Conservation (phyloP, 2,888 invertebrate species). For the Drosophila fulvimacula region DNA sequence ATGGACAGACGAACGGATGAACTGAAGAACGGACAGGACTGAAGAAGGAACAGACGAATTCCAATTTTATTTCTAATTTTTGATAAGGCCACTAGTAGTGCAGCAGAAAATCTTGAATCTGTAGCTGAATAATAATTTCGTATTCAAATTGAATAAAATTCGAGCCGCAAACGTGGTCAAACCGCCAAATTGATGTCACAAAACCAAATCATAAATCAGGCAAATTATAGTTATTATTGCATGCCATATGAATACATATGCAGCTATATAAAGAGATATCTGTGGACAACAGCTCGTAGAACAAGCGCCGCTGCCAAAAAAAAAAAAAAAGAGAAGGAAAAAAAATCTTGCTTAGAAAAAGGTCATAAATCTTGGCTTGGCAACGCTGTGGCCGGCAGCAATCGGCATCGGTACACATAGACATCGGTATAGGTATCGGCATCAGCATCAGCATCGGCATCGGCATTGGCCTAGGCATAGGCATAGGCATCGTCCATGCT, state of each 20-base stretch:
- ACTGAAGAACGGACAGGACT: too few species aligned
- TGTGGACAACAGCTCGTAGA: conserved; percentile 62
- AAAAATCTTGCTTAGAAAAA: conserved; percentile 64
- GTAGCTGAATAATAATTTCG: background rate
- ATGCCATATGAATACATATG: conserved; percentile 46
- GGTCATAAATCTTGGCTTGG: conserved; percentile 71
- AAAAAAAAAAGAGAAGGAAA: background rate
- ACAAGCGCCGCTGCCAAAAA: conserved; percentile 68
- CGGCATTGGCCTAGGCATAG: conserved; percentile 39
- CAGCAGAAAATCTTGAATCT: background rate
- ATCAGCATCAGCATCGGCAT: conserved; percentile 29
- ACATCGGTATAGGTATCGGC: conserved; percentile 35
- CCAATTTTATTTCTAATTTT: too few species aligned
- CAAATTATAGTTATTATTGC: conserved; percentile 77
- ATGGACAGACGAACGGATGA: background rate
- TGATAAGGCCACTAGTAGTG: too few species aligned
- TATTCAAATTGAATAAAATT: conserved; percentile 22
- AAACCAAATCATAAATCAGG: conserved; percentile 75
- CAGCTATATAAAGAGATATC: conserved; percentile 51
- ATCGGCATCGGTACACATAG: conserved; percentile 28
- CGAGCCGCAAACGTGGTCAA: conserved; percentile 19
- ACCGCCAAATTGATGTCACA: conserved; percentile 75
- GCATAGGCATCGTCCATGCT: conserved; percentile 69
- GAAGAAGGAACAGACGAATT: background rate
- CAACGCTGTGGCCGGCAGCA: conserved; percentile 55